These are phyloP conservation scores for Neodon shergylaensis DNA, from an alignment of 2,113 vertebrate genomes.

Conservation along the genomic window DNA sequence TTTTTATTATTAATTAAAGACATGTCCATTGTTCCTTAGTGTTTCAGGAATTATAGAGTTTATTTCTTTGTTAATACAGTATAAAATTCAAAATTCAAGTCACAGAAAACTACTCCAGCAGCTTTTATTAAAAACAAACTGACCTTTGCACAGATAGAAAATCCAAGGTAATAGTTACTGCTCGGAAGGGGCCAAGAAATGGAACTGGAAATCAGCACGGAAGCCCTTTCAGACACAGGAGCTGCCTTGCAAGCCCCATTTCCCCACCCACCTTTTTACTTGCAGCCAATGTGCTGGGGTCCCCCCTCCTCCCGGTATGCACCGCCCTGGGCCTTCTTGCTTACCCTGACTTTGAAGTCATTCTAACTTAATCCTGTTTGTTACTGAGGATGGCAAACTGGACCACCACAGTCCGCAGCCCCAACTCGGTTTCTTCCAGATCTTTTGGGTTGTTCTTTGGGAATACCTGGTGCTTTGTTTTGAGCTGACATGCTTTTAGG, in stretches of 20 bases:
- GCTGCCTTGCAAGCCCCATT: background rate
- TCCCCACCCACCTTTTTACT: background rate
- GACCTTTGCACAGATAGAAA: background rate
- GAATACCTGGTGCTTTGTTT: conserved; percentile 9
- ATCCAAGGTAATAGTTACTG: background rate
- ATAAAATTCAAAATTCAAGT: background rate
- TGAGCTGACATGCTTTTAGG: background rate
- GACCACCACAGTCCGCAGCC: background rate
- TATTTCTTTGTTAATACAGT: background rate
- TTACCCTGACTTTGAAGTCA: background rate
- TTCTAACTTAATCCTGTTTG: background rate
- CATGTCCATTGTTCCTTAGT: background rate
- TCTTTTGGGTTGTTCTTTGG: background rate
- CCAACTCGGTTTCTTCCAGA: background rate
- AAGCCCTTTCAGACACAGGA: background rate
- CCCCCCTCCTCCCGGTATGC: background rate
- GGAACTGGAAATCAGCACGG: background rate
- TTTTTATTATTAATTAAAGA: conserved; percentile 6
- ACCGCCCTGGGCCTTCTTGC: background rate
- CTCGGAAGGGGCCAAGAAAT: background rate
- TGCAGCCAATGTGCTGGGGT: background rate
- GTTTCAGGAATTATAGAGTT: conserved; percentile 30
- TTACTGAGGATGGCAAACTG: background rate
- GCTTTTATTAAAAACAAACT: background rate
- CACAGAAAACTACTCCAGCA: background rate